phyloP scores from a whole-genome alignment of 2,113 vertebrate species.

The Pollimyrus isidori region DNA sequence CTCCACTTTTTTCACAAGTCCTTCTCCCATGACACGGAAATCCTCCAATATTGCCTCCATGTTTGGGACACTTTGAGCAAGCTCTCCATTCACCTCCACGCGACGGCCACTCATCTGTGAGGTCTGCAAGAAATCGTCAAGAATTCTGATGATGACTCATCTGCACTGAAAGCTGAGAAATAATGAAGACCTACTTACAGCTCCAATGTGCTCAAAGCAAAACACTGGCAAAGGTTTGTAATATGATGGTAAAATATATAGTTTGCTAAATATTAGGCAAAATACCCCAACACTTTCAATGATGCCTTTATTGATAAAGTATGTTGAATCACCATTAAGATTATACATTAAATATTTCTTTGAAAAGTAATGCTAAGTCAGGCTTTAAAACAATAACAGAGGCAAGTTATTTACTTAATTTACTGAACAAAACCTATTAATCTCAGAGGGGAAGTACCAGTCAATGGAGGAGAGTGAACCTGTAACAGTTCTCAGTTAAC shows the following conservation, averaged over 20 bases:
- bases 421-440: neutral
- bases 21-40: constrained; percentile 75
- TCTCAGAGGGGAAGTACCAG: neutral
- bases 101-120: constrained; percentile 67
- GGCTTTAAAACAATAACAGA: neutral
- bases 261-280: neutral
- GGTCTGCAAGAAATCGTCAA: constrained; percentile 53
- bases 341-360: neutral
- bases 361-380: neutral
- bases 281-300: neutral
- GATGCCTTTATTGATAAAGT: neutral
- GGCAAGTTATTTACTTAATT: neutral
- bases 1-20: constrained; percentile 74
- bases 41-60: constrained; percentile 87
- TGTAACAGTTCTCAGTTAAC: neutral
- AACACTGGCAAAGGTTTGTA: neutral
- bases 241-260: neutral
- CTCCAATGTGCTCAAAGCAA: neutral
- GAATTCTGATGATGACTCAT: neutral
- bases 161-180: neutral
- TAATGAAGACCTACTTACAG: neutral
- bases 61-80: constrained; percentile 68
- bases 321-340: neutral
- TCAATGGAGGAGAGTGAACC: neutral
- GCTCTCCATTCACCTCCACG: constrained; percentile 51